phyloP scores from a whole-genome alignment of 2,113 vertebrate genomes.

The Heterotis niloticus region DNA sequence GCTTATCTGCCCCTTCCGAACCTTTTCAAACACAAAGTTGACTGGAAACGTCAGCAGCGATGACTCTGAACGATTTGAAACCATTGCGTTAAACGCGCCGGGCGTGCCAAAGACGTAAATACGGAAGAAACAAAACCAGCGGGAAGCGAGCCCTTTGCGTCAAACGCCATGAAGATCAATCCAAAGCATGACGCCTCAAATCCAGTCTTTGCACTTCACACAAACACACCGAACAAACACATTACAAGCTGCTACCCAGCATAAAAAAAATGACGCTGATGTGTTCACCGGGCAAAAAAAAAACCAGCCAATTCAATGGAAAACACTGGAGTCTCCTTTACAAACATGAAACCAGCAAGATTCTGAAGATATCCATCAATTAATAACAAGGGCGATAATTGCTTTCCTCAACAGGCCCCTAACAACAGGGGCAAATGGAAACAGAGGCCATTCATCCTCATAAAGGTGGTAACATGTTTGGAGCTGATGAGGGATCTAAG shows the following conservation, averaged over 20 bases:
- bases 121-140: not conserved
- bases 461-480: not conserved
- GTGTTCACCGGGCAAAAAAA: not conserved
- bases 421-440: not conserved
- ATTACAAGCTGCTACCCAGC: conserved; percentile 14
- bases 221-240: not conserved
- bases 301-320: not conserved
- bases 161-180: conserved; percentile 1
- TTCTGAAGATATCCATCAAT: conserved; percentile 10
- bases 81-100: not conserved
- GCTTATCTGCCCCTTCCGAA: not conserved
- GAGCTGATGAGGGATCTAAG: conserved; percentile 7
- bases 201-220: conserved; percentile 11
- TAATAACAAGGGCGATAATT: conserved; percentile 7
- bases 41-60: no score
- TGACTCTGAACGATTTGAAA: no score
- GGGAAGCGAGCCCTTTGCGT: not conserved
- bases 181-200: not conserved
- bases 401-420: not conserved
- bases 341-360: not conserved
- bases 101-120: not conserved
- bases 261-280: not conserved
- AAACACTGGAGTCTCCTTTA: no score
- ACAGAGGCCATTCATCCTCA: not conserved
- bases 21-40: no score